Base-by-base conservation (phyloP, 2,888 invertebrate species). In the Camponotus fellah region DNA sequence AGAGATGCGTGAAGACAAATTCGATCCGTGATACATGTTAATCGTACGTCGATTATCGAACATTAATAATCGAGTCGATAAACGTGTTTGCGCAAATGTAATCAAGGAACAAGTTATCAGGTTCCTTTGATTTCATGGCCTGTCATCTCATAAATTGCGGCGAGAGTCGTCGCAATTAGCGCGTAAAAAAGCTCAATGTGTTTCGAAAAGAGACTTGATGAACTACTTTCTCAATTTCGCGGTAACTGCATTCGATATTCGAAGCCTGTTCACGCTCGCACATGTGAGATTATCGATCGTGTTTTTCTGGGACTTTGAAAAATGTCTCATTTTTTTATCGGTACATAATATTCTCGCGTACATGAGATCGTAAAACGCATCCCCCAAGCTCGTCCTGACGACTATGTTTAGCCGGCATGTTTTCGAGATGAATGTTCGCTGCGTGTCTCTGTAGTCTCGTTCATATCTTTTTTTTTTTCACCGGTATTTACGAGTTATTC, bases 361-460 rank as follows among this genome's bases (percentile, higher is more conserved):
- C 46, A 82, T 82, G 49, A 71, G 68, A 88, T 87, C 87, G 89
- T 91, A 91, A 92, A 88, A 91, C 87, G 87, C 87, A 86, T 79
- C 79, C 85, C 89, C 86, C 83, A 53, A 83, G 77, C 86, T 87
- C 87, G 87, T 84, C 80, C 85, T 79, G 83, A 71, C 82, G 89
- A 88, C 92, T 92, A 92, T 92, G 92, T 92, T 92, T 92, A 92
- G 92, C 92, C 84, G 21, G 88, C 85, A 90, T 89, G 88, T 91
- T 92, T 91, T 88, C 80, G 92, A 92, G 92, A 92, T 92, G 92
- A 92, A 92, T 92, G 92, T 91, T 88, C 85, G 87, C 80, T 65
- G 86, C 53, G 82, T 84, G 83, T 81, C 86, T 86, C 77, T 79
- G 80, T 74, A 82, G 72, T 76, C 89, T 84, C 90, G 85, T 85